These are phyloP conservation scores for Unio delphinus DNA, from an alignment of 2,888 invertebrate genomes.

Conservation along the genomic window DNA sequence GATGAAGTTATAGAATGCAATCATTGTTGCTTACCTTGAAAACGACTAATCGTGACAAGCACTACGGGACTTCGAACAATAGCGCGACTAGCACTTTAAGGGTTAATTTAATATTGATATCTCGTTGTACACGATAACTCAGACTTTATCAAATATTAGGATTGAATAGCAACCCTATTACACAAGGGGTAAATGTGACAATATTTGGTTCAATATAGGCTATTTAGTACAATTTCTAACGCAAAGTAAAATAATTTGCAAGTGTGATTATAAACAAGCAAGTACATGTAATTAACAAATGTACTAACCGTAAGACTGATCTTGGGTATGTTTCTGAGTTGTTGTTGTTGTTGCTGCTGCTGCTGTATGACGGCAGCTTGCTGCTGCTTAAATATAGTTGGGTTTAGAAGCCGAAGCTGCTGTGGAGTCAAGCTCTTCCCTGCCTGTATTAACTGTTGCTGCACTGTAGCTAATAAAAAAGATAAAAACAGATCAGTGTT, in stretches of 20 bases:
- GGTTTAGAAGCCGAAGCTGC: slow-evolving; percentile 50
- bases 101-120: too few relatives aligned
- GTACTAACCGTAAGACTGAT: slow-evolving; percentile 40
- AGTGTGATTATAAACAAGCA: background rate
- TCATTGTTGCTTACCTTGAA: too few relatives aligned
- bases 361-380: slow-evolving; percentile 74
- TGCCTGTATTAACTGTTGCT: slow-evolving; percentile 52
- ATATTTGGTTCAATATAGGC: too few relatives aligned
- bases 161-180: too few relatives aligned
- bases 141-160: too few relatives aligned
- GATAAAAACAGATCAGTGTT: background rate
- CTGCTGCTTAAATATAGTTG: slow-evolving; percentile 33
- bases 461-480: slow-evolving; percentile 42
- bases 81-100: too few relatives aligned
- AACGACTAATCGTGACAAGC: too few relatives aligned
- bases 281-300: slow-evolving; percentile 10
- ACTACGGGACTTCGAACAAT: too few relatives aligned
- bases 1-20: too few relatives aligned
- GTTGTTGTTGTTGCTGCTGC: slow-evolving; percentile 68
- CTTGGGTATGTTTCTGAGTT: slow-evolving; percentile 45
- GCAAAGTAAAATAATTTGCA: background rate
- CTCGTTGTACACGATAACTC: too few relatives aligned
- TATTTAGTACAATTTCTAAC: too few relatives aligned
- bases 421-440: slow-evolving; percentile 53
- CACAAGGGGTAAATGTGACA: too few relatives aligned